phyloP scores from a whole-genome alignment of 1,140 invertebrate genomes.

The Schmidtea mediterranea region DNA sequence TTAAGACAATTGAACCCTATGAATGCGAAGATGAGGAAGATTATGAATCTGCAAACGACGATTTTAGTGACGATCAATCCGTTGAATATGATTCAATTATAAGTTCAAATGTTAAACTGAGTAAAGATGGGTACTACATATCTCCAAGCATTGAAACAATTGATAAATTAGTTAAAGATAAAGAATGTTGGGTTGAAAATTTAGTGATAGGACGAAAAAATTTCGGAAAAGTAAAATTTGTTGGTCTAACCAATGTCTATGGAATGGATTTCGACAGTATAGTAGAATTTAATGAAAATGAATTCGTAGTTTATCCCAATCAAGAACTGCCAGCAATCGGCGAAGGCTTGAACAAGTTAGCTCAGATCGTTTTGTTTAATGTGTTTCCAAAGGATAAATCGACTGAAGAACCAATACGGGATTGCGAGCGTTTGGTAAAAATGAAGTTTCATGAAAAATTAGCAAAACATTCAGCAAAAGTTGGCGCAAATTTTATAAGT shows the following conservation, averaged over 20 bases:
- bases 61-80: too few relatives aligned
- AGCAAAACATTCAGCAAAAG: conserved; percentile 48
- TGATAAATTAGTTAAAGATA: conserved; percentile 32
- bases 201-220: conserved; percentile 62
- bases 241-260: conserved; percentile 50
- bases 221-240: conserved; percentile 70
- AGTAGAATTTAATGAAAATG: conserved; percentile 36
- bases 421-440: conserved; percentile 41
- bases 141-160: conserved; percentile 51
- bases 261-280: conserved; percentile 62
- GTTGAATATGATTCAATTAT: too few relatives aligned
- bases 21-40: too few relatives aligned
- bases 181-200: conserved; percentile 53
- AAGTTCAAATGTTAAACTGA: too few relatives aligned
- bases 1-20: too few relatives aligned
- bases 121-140: conserved; percentile 51
- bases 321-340: conserved; percentile 49
- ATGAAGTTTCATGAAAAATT: conserved; percentile 68
- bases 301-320: conserved; percentile 39
- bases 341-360: conserved; percentile 57
- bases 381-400: conserved; percentile 77
- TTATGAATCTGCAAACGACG: too few relatives aligned
- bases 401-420: conserved; percentile 44
- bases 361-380: conserved; percentile 62
- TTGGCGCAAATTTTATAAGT: conserved; percentile 69